A percentile compares a stretch with the other conserved stretches of the same genome.
Evolutionary conservation across 1,140 invertebrate genomes (phyloP).

Genomic region (Gryon sp.): DNA sequence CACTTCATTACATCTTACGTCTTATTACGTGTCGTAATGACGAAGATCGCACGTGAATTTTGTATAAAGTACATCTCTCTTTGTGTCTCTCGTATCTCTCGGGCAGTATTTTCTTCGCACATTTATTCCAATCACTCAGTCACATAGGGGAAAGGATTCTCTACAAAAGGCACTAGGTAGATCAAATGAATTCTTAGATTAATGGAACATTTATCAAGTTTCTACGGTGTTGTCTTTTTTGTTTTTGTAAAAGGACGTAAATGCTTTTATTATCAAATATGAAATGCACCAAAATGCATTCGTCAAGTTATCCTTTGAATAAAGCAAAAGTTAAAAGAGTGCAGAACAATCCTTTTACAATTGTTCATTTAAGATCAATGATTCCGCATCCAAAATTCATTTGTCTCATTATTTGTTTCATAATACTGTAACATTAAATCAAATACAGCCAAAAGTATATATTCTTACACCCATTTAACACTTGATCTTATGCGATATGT

Average conservation of each 20-base stretch:
- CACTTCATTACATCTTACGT: conserved; percentile 55
- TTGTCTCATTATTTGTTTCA: conserved; percentile 8
- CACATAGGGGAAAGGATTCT: conserved; percentile 70
- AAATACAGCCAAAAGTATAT: conserved; percentile 7
- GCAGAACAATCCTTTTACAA: conserved; percentile 10
- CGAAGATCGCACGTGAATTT: conserved; percentile 43
- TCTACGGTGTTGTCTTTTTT: no score
- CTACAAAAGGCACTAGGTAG: conserved; percentile 73
- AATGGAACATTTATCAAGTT: conserved; percentile 44
- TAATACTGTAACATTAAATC: conserved; percentile 11
- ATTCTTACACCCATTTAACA: conserved; percentile 10
- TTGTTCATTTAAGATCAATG: not conserved
- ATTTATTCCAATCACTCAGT: conserved; percentile 56
- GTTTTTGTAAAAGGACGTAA: conserved; percentile 29
- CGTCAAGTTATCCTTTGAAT: no score
- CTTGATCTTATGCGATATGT: conserved; percentile 15
- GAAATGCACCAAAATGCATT: no score
- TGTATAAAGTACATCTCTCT: conserved; percentile 54
- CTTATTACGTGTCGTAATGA: conserved; percentile 28
- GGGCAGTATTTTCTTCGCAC: conserved; percentile 50
- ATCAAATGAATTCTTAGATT: conserved; percentile 60
- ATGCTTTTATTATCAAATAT: no score
- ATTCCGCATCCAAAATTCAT: conserved; percentile 24
- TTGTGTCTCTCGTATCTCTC: conserved; percentile 36
- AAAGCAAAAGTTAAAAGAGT: no score